Base-by-base conservation (phyloP, 2,113 vertebrate species). In the Myanophis thanlyinensis region DNA sequence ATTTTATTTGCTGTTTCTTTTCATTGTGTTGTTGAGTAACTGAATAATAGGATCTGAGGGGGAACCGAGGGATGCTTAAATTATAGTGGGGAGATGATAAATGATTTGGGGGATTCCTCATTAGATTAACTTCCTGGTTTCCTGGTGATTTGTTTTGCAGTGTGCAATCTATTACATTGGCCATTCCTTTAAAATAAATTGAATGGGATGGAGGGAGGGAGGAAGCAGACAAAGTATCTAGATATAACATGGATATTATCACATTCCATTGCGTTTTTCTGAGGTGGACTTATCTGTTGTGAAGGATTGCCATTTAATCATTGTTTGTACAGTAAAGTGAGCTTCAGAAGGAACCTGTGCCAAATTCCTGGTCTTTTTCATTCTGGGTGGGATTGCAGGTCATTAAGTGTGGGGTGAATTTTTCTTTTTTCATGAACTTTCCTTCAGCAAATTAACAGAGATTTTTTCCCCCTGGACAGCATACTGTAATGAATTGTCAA, bases 321-420 rank as follows among this genome's bases (percentile, higher is more conserved):
- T 22, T 93, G 88, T 93, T 93, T 93, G 88, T 40, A 62, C 92
- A 90, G 92, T 85, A 90, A 93, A 56, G 5, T 52, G 92, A 93
- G 22, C 88, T 22, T 20, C 6, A 8, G 46, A 44, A 35, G 51
- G 1, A 15, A 54, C 5, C 8, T 23, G 35, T 88, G 56, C 56
- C 59, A 88, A 53, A 53, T 92, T 53, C 10, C 91, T 48, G 35
- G 86, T 92, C 80, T 88, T n/a, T 89, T 89, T 89, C 54, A 56
- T 89, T 89, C 88, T 86, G 92, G 88, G 53, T 90, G 80, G 52
- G 88, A 93, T 90, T 51, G 80, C 92, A 59, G 92, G 88, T 92
- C 88, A 59, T 80, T 59, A 54, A 46, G 52, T 80, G 59, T 48
- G 4, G 62, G 44, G 52, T 13, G 5, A 47, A 25, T 44, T 89